These are phyloP conservation scores for Phylloscopus whistleri DNA, from an alignment of 2,113 vertebrate genomes.

Conservation along the genomic window DNA sequence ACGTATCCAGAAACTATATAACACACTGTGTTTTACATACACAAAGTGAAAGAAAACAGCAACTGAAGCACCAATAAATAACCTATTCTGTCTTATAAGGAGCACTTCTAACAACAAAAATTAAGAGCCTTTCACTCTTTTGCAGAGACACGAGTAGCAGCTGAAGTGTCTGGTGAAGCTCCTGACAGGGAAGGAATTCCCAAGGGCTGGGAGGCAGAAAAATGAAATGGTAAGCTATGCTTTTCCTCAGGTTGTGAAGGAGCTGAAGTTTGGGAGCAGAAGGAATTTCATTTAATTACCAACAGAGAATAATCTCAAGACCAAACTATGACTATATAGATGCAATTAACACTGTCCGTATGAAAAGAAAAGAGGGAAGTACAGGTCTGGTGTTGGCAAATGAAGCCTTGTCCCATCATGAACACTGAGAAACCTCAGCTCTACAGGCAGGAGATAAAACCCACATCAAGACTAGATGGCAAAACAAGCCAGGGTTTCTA, in stretches of 20 bases:
- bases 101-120: neutral
- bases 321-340: neutral
- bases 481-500: neutral
- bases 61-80: neutral
- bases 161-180: neutral
- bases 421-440: neutral
- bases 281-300: neutral
- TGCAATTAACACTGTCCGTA: rapidly evolving
- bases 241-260: neutral
- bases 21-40: neutral
- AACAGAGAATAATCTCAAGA: neutral
- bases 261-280: neutral
- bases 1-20: neutral
- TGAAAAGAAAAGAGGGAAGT: neutral
- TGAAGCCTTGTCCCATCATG: neutral
- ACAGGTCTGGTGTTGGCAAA: neutral
- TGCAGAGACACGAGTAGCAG: neutral
- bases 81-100: neutral
- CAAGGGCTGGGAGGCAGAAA: neutral
- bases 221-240: slow-evolving; percentile 30
- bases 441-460: neutral
- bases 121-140: neutral
- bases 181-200: rapidly evolving
- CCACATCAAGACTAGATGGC: neutral
- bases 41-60: neutral